Evolutionary conservation across 30 jellyfish, hydroid and myxozoan genomes (phyloP).

Genomic region (Mastigias papua): DNA sequence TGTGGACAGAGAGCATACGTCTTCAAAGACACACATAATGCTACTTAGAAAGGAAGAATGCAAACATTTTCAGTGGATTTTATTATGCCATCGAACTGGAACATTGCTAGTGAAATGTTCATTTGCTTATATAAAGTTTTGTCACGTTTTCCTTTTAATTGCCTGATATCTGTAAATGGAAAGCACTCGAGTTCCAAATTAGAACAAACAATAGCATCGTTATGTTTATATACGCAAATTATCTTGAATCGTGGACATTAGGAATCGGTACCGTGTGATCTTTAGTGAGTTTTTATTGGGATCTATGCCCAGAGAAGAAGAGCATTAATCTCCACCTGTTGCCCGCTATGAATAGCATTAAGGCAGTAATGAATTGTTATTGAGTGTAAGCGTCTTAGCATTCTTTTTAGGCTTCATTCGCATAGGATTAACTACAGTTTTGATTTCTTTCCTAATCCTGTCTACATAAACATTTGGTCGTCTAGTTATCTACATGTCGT

Average conservation of each 20-base stretch:
- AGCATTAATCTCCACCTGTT: conserved; percentile 49
- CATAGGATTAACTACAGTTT: conserved; percentile 11
- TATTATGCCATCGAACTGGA: background rate
- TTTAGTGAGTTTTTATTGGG: conserved; percentile 3
- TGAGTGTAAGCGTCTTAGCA: conserved; percentile 36
- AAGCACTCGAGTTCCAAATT: background rate
- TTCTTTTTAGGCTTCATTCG: background rate
- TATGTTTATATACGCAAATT: background rate
- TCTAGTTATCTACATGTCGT: conserved; percentile 5
- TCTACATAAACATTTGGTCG: conserved; percentile 15
- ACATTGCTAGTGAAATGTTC: background rate
- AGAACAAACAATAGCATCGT: background rate
- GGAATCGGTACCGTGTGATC: conserved; percentile 18
- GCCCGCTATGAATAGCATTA: background rate
- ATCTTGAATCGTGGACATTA: background rate
- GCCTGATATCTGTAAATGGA: background rate
- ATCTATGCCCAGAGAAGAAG: background rate
- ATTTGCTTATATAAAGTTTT: background rate
- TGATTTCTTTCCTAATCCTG: conserved; percentile 32
- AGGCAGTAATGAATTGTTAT: conserved; percentile 37
- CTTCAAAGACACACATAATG: too few species aligned
- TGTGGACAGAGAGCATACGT: too few species aligned
- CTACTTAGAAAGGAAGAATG: too few species aligned
- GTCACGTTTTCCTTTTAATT: conserved; percentile 2
- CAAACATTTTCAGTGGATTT: background rate